These are phyloP conservation scores for Lithophane leautieri DNA, from an alignment of 2,888 invertebrate genomes.

Conservation along the genomic window DNA sequence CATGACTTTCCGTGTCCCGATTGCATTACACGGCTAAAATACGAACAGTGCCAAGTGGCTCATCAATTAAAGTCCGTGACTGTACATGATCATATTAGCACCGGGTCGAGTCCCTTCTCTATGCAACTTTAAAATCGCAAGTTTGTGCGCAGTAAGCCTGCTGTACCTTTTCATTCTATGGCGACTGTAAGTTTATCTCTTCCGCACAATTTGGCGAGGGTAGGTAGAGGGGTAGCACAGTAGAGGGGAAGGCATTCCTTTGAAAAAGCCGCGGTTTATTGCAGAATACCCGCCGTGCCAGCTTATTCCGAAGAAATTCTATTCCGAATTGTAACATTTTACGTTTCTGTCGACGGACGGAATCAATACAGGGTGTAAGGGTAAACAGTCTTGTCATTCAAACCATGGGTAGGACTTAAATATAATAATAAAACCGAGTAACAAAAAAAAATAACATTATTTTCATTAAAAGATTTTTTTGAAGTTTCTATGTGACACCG, in stretches of 20 bases:
- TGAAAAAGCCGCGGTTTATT: slow-evolving; percentile 65
- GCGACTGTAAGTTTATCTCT: slow-evolving; percentile 72
- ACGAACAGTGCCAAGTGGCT: too few species aligned
- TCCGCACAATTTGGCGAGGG: slow-evolving; percentile 72
- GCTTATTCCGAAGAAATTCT: slow-evolving; percentile 43
- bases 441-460: too few species aligned
- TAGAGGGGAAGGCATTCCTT: slow-evolving; percentile 41
- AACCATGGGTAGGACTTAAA: too few species aligned
- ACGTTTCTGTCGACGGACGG: slow-evolving; percentile 1
- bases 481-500: too few species aligned
- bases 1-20: too few species aligned
- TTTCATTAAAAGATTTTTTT: too few species aligned
- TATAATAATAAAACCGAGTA: too few species aligned
- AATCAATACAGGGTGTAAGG: too few species aligned
- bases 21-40: too few species aligned
- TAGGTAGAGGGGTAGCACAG: not conserved
- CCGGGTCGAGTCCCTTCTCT: not conserved
- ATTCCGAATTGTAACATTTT: slow-evolving; percentile 32
- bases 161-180: slow-evolving; percentile 9
- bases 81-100: not conserved
- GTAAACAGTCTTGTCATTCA: too few species aligned
- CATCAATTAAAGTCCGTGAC: too few species aligned
- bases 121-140: not conserved
- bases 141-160: slow-evolving; percentile 9
- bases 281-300: slow-evolving; percentile 39